Base-by-base conservation (phyloP, 1,140 invertebrate genomes). In the Capitella teleta region DNA sequence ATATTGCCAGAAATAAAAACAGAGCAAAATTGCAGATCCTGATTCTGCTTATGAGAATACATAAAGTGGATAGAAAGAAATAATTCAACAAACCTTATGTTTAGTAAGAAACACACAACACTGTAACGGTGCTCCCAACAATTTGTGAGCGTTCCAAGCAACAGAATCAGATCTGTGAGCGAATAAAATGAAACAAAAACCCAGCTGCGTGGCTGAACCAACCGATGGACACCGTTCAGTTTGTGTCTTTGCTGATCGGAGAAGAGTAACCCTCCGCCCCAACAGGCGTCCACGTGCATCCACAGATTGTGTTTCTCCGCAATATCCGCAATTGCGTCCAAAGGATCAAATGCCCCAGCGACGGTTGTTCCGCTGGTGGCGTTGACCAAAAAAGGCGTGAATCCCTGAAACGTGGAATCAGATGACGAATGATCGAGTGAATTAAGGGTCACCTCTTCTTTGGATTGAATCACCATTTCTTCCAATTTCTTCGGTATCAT, bases 81-180 rank as follows among this genome's bases (percentile, higher is more conserved):
- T 85, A 65, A 83, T n/a, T n/a, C n/a, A n/a, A n/a, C n/a, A n/a
- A 78, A 97, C 94, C 72, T 94, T 84, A 68, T 95, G 85, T 70
- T 87, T 90, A 72, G 97, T 90, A 64, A 98, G 87, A 59, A 98
- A 85, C 0, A 91, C 92, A 18, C 92, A 97, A 73, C 95, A 98
- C 64, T 99, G 95, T 3, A 98, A 78, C 24, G 93, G 76, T 0
- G 89, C 85, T 5, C 92, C 91, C 89, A 98, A 94, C 63, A 98
- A 78, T 74, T 98, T 98, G 70, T 99, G 95, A 19, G 95, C 95
- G 76, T 99, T 98, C 95, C 95, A 98, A n/a, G n/a, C n/a, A n/a
- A n/a, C n/a, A n/a, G n/a, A n/a, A n/a, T n/a, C n/a, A n/a, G n/a
- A n/a, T n/a, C n/a, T n/a, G n/a, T n/a, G n/a, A n/a, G n/a, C n/a